Evolutionary conservation across 2,113 vertebrate species (phyloP), one percentile per base, ranked within the genome.

Genomic region (Lepisosteus osseus): DNA sequence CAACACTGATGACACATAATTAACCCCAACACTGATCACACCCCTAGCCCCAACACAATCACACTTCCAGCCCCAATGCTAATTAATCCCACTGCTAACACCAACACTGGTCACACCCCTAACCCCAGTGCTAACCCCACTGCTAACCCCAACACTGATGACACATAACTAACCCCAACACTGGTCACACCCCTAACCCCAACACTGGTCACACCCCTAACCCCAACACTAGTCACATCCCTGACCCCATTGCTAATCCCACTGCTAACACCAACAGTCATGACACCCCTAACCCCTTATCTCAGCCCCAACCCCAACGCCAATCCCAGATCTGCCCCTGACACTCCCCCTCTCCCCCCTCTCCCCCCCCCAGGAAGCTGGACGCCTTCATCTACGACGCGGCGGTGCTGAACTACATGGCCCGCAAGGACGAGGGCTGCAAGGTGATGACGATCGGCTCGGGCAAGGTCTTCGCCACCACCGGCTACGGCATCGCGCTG

Each of bases 351-450:
- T 15, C 2, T 61, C 61, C 65, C 43, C 47, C 41, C 72, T 62
- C 45, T 72, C 75, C 68, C 74, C 59, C 74, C 69, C 75, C 71
- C 89, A 97, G 95, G 83, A 96, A 97, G 84, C 91, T 97, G 85
- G 95, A 97, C 45, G 95, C 95, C 74, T 96, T 97, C 90, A 97
- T 96, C 89, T 97, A 97, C 14, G 95, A 97, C 13, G 95, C 95
- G 1, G 95, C 95, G 4, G 95, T 97, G 81, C 92, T 97, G 74
- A 97, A 96, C 90, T 97, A 97, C 86, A 95, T 97, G 95, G 95
- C 95, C 71, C 92, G 95, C 73, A 96, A 97, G 86, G 95, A 96
- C 69, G 95, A 96, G 84, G 95, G 95, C 82, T 97, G 95, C 88
- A 96, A 96, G 87, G 93, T 97, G 70, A 95, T 97, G 86, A 97